These are phyloP conservation scores for Carposina sasakii DNA, from an alignment of 1,140 invertebrate genomes.

Conservation along the genomic window DNA sequence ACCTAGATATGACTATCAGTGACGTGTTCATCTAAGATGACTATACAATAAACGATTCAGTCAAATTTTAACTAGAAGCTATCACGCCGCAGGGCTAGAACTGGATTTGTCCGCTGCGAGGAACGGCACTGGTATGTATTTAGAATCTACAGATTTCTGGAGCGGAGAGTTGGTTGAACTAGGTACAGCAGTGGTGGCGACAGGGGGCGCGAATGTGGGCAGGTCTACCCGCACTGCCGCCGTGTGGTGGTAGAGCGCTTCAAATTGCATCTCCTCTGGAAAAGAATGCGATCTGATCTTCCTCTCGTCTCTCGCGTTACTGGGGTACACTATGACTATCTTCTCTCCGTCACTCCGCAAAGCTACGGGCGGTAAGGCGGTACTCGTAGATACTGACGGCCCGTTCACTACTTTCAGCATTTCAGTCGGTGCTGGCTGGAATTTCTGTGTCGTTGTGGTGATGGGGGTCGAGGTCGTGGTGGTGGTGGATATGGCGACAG, in stretches of 20 bases:
- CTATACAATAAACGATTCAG: too few species aligned
- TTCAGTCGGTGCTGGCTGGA: conserved; percentile 44
- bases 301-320: conserved; percentile 62
- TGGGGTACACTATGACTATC: conserved; percentile 68
- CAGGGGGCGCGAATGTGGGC: conserved; percentile 64
- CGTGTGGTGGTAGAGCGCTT: conserved; percentile 61
- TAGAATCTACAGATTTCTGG: conserved; percentile 21
- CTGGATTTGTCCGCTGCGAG: conserved; percentile 15
- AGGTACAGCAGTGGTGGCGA: conserved; percentile 16
- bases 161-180: conserved; percentile 12
- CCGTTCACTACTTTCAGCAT: conserved; percentile 55
- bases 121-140: conserved; percentile 39
- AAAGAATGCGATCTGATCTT: conserved; percentile 66
- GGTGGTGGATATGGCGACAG: conserved; percentile 45
- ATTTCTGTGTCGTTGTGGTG: conserved; percentile 36
- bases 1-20: too few species aligned
- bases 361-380: conserved; percentile 58
- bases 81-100: conserved; percentile 4
- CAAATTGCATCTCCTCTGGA: conserved; percentile 66
- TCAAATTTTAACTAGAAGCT: conserved; percentile 7
- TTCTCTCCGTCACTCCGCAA: conserved; percentile 60
- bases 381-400: conserved; percentile 51
- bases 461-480: conserved; percentile 30
- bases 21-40: too few species aligned
- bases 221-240: conserved; percentile 56